Base-by-base conservation (phyloP, 2,113 vertebrate species). In the Calyptommatus sinebrachiatus region DNA sequence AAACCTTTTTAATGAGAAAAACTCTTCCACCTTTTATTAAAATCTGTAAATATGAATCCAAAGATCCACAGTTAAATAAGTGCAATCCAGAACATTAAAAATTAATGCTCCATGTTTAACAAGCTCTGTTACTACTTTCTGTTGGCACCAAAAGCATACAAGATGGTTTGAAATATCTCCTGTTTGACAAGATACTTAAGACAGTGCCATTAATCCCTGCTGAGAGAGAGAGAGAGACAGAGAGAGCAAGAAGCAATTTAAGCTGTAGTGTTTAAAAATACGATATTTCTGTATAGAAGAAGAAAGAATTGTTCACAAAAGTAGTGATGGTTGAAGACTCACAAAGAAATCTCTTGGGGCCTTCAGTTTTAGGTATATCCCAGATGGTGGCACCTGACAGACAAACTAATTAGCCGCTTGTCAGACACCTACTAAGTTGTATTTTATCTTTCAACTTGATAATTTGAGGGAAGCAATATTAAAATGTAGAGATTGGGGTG, bases 161-260 rank as follows among this genome's bases (percentile, higher is more conserved):
- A 73, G 73, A 66, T 67, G 45, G 48, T 28, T 41, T 73, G 71
- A 80, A 80, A 73, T 22, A 45, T 66, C 41, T 35, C 60, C 70
- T 65, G 70, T 31, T 48, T 65, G 70, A 79, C 78, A 79, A 72
- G 78, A 79, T 72, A 79, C 78, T 20, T 26, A 57, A 80, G 67
- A 73, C 57, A 67, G 62, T 48, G 73, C 41, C 78, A 57, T 80
- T 24, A 66, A 63, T 62, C 71, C 48, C 61, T 45, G 78, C 71
- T 73, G 71, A 80, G 71, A 73, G 61, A 57, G 61, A 73, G 71
- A 73, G 62, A 57, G 71, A 80, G 71, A 73, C 45, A 57, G 61
- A 73, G 71, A 73, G 62, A 57, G 24, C 22, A 71, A 71, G 41
- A 63, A 70, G 41, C 78, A 80, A 66, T 73, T 80, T 80, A 80